These are phyloP conservation scores for Notiomystis cincta DNA, from an alignment of 2,113 vertebrate species.

Conservation along the genomic window DNA sequence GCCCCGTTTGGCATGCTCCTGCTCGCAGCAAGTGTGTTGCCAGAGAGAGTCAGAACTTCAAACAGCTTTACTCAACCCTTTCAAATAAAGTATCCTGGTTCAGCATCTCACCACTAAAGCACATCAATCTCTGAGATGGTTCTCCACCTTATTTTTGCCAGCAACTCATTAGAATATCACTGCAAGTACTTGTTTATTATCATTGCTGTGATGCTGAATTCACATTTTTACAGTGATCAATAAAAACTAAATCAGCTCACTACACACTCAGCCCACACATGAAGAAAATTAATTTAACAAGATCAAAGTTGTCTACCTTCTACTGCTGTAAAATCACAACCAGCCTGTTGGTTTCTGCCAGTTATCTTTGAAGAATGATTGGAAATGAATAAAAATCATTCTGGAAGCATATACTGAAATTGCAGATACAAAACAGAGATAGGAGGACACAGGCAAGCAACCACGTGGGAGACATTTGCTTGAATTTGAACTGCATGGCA, in stretches of 20 bases:
- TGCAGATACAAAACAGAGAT: constrained; percentile 39
- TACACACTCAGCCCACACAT: constrained; percentile 53
- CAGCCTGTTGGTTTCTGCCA: background rate
- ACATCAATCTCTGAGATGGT: background rate
- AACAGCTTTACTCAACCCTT: background rate
- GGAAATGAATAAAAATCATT: constrained; percentile 40
- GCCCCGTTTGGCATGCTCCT: background rate
- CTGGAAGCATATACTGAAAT: constrained; percentile 29
- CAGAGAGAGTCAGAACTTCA: constrained; percentile 33
- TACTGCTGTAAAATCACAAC: constrained; percentile 41
- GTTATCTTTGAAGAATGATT: constrained; percentile 54
- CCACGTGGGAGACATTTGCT: background rate
- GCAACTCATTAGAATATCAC: constrained; percentile 48
- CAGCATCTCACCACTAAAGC: constrained; percentile 1
- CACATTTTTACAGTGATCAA: constrained; percentile 47
- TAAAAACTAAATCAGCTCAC: constrained; percentile 44
- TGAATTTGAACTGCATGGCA: background rate
- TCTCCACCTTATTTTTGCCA: constrained; percentile 31
- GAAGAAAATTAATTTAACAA: constrained; percentile 59
- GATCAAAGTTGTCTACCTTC: constrained; percentile 54
- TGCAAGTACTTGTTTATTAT: constrained; percentile 57
- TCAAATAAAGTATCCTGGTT: constrained; percentile 4
- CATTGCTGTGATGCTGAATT: constrained; percentile 38
- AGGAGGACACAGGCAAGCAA: constrained; percentile 5
- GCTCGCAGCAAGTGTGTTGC: background rate